A percentile compares a stretch with the other conserved stretches of the same genome.
These are phyloP conservation scores for Tringa solitaria DNA, from an alignment of 2,113 vertebrate genomes.

Conservation along the genomic window DNA sequence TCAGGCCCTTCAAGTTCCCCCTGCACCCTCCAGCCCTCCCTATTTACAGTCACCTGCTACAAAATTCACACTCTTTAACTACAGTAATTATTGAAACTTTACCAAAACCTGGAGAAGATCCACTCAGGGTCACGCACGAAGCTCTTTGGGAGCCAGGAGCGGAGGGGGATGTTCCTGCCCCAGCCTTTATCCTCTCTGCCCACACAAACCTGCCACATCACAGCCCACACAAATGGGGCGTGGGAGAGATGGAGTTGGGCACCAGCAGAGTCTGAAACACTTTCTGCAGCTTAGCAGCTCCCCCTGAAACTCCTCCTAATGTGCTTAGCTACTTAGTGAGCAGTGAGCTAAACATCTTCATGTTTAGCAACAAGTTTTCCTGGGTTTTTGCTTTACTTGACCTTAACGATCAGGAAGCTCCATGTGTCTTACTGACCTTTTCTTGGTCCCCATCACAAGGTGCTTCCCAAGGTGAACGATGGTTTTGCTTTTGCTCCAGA, in stretches of 20 bases:
- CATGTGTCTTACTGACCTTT: accelerated
- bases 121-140: accelerated
- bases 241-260: not conserved
- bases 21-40: not conserved
- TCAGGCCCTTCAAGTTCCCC: not conserved
- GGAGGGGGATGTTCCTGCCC: not conserved
- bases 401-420: not conserved
- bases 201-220: not conserved
- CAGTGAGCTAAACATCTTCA: not conserved
- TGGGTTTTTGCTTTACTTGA: not conserved
- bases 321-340: not conserved
- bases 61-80: not conserved
- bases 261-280: not conserved
- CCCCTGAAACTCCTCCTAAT: not conserved
- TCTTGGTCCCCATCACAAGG: not conserved
- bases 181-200: not conserved
- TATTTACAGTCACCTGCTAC: not conserved
- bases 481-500: not conserved
- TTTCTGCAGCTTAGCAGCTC: not conserved
- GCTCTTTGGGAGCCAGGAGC: not conserved
- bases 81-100: not conserved
- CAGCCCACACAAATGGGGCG: accelerated
- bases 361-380: not conserved
- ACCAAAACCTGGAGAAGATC: not conserved
- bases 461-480: not conserved